These are phyloP conservation scores for Cyanoramphus novaezelandiae DNA, from an alignment of 2,113 vertebrate genomes.

Conservation along the genomic window DNA sequence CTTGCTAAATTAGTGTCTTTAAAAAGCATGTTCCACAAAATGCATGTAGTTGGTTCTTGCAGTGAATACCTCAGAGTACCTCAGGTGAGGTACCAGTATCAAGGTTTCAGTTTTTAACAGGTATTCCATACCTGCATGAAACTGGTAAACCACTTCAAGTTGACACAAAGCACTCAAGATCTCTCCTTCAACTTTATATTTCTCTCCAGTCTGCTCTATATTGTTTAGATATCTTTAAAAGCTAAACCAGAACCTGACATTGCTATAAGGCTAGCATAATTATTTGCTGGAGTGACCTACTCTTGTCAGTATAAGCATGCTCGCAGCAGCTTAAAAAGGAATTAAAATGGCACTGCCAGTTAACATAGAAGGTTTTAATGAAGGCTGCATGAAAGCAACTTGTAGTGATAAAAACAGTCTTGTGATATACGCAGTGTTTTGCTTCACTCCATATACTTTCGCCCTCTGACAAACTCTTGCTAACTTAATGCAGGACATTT, in stretches of 20 bases:
- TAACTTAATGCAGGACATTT: neutral
- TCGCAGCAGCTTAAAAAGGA: neutral
- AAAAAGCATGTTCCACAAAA: neutral
- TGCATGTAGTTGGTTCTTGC: neutral
- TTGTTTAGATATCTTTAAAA: neutral
- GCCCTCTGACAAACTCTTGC: neutral
- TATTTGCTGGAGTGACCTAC: neutral
- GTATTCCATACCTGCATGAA: neutral
- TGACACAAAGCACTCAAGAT: neutral
- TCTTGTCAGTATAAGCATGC: neutral
- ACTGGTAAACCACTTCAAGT: neutral
- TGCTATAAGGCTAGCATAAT: neutral
- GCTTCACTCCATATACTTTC: neutral
- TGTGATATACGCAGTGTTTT: neutral
- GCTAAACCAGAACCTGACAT: fast-evolving
- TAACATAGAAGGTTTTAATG: neutral
- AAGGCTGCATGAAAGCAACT: neutral
- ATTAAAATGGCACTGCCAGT: neutral
- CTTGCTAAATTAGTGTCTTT: neutral
- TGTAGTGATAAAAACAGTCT: neutral
- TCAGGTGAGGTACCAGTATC: neutral
- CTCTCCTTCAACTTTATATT: neutral
- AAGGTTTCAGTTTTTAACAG: neutral
- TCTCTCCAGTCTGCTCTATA: neutral
- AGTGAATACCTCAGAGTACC: neutral